Percentiles rank a stretch among this genome's conserved stretches.
These are phyloP conservation scores for Cirrhinus mrigala DNA, from an alignment of 2,797 vertebrate genomes.

Conservation along the genomic window DNA sequence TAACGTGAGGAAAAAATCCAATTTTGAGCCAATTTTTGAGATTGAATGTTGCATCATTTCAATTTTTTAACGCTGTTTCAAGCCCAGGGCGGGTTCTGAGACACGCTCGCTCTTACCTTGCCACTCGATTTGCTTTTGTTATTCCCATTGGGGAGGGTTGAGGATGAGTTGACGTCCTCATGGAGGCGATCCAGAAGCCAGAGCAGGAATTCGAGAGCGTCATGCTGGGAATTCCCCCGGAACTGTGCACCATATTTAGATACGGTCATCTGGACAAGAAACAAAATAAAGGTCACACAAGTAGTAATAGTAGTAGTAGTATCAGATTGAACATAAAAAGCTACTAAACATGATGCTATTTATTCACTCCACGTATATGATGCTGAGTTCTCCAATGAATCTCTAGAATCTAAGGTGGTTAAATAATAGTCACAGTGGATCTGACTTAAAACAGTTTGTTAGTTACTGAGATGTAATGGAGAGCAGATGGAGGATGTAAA, in stretches of 20 bases:
- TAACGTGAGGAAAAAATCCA: background rate
- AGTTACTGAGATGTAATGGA: slow-evolving; percentile 40
- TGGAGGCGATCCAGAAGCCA: slow-evolving; percentile 94
- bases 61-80: background rate
- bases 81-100: background rate
- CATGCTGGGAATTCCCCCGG: slow-evolving; percentile 93
- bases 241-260: slow-evolving; percentile 93
- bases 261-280: slow-evolving; percentile 82
- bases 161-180: slow-evolving; percentile 86
- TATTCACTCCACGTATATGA: background rate
- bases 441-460: slow-evolving; percentile 53
- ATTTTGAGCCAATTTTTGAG: slow-evolving; percentile 20
- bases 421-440: slow-evolving; percentile 49
- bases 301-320: background rate
- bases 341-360: slow-evolving; percentile 11
- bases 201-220: slow-evolving; percentile 95
- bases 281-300: slow-evolving; percentile 29
- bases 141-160: slow-evolving; percentile 71
- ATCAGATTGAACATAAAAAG: slow-evolving; percentile 4
- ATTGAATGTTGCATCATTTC: slow-evolving; percentile 16
- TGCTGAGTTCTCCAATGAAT: slow-evolving; percentile 23
- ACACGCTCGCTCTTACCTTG: slow-evolving; percentile 76
- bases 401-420: slow-evolving; percentile 22
- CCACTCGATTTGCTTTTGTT: slow-evolving; percentile 67
- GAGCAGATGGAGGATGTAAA: slow-evolving; percentile 57